These are phyloP conservation scores for Dicaeum eximium DNA, from an alignment of 2,113 vertebrate species.

Conservation along the genomic window DNA sequence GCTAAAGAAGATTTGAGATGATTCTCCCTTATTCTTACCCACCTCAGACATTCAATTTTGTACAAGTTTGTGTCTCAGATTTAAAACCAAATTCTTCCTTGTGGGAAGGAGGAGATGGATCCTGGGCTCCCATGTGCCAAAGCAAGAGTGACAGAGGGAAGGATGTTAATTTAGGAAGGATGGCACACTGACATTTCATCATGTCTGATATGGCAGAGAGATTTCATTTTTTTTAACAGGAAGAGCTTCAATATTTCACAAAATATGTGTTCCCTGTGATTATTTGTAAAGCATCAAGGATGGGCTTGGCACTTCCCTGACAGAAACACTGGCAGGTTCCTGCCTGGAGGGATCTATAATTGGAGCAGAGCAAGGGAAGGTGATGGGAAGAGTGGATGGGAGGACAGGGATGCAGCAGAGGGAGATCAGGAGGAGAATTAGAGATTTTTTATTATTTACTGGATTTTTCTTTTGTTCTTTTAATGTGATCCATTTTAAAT, in stretches of 20 bases:
- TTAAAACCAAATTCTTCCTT: neutral
- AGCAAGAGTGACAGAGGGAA: neutral
- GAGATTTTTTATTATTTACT: neutral
- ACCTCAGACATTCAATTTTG: neutral
- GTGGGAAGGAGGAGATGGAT: neutral
- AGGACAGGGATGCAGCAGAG: neutral
- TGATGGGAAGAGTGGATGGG: neutral
- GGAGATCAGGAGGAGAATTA: neutral
- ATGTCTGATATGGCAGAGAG: neutral
- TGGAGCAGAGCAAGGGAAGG: neutral
- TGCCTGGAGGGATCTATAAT: slow-evolving; percentile 17
- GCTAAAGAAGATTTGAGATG: neutral
- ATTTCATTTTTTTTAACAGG: neutral
- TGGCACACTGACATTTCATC: neutral
- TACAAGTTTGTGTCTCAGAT: neutral
- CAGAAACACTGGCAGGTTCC: neutral
- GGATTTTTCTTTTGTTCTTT: neutral
- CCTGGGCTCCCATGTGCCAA: neutral
- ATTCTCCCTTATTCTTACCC: neutral
- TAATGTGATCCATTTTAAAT: neutral
- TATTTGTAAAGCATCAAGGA: neutral
- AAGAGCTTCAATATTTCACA: neutral
- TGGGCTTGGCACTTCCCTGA: neutral
- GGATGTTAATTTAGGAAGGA: neutral
- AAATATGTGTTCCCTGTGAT: neutral